Base-by-base conservation (phyloP, 1,140 invertebrate species). In the Magallana gigas region DNA sequence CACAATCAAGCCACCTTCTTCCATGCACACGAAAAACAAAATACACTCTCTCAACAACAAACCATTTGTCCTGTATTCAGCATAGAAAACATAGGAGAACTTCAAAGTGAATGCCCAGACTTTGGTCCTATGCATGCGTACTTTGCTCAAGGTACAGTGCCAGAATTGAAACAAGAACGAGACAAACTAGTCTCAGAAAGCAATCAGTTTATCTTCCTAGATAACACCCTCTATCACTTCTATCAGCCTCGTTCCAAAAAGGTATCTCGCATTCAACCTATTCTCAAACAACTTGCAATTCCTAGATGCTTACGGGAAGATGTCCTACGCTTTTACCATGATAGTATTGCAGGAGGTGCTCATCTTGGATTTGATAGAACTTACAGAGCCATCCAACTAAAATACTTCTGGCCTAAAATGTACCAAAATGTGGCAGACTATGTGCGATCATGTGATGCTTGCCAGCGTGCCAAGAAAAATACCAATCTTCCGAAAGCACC, bases 321-420 rank as follows among this genome's bases (percentile, higher is more conserved):
- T 23, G 23, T 23, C 23, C 23, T 23, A 23, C 23, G 23, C 80
- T 8, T 59, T 58, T 92, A 88, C 29, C 91, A 91, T 91, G 91
- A 92, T 60, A 86, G 85, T 81, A 6, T 87, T 71, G 88, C 89
- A 48, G 89, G 88, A 11, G 84, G 86, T 62, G 89, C 83, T 76
- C 90, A 92, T 84, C 85, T 89, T 84, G 90, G 90, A 9, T n/a
- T 90, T 60, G 88, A 89, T 62, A 87, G 84, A 64, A 90, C 87
- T 6, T 87, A 80, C 58, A 14, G 60, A 9, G 56, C 86, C 23
- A 83, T 91, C 16, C 57, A 83, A 62, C 68, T 84, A 18, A 91
- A 91, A 57, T 92, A 91, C 68, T 92, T 68, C 57, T 92, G 86
- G 85, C 88, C 88, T 12, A 83, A 71, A 62, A 91, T 92, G 91